phyloP scores from a whole-genome alignment of 1,140 invertebrate genomes.

The Vanessa atalanta region DNA sequence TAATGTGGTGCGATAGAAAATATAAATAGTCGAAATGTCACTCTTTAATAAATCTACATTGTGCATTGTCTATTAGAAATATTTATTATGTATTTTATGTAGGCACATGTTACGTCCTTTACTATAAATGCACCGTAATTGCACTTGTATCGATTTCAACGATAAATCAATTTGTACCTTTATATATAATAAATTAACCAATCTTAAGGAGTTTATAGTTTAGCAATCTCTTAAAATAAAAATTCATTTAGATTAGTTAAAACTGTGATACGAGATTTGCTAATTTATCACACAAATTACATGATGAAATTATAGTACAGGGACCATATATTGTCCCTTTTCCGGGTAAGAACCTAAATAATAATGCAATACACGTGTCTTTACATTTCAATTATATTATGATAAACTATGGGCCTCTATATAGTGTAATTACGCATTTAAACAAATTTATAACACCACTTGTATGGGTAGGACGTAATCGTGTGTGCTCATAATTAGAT shows the following conservation, averaged over 20 bases:
- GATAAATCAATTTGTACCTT: background rate
- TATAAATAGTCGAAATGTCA: background rate
- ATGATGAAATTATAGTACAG: conserved; percentile 1
- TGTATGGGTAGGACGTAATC: background rate
- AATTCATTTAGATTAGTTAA: conserved; percentile 51
- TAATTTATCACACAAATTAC: conserved; percentile 20
- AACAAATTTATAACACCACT: background rate
- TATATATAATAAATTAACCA: background rate
- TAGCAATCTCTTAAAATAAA: conserved; percentile 4
- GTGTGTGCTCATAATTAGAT: background rate
- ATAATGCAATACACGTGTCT: conserved; percentile 6
- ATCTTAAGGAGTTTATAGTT: background rate
- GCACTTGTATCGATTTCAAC: background rate
- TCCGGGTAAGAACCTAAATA: background rate
- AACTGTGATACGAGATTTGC: conserved; percentile 56
- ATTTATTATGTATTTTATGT: background rate
- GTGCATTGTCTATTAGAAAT: background rate
- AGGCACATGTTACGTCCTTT: conserved; percentile 11
- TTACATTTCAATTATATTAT: conserved; percentile 10
- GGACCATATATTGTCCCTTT: background rate
- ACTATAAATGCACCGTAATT: background rate
- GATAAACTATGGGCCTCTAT: background rate
- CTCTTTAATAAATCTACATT: background rate
- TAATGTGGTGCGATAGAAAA: conserved; percentile 1
- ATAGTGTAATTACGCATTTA: background rate